Percentiles rank a stretch among this genome's conserved stretches.
Conservation (phyloP, 2,888 invertebrate species). For the Ochropleura plecta region DNA sequence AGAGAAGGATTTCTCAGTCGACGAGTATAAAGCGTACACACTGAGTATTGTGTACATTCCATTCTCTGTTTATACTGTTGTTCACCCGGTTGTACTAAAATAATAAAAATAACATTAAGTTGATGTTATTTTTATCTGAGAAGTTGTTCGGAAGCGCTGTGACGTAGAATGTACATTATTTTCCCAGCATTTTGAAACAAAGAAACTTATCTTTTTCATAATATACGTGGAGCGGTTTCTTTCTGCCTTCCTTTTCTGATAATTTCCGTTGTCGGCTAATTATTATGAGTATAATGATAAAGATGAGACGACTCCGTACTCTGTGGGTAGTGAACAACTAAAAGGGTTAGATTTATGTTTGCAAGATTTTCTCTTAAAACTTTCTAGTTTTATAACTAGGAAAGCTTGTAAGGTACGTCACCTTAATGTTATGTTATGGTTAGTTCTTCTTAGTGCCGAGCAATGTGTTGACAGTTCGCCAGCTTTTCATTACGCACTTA, state of each 20-base stretch:
- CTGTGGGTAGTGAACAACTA: slow-evolving; percentile 6
- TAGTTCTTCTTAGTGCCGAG: neutral
- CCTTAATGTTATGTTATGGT: neutral
- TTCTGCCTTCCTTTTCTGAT: slow-evolving; percentile 36
- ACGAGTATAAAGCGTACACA: slow-evolving; percentile 16
- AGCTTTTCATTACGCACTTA: no score
- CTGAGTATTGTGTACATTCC: neutral
- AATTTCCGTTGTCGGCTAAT: slow-evolving; percentile 51
- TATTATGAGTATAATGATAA: slow-evolving; percentile 56
- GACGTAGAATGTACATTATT: slow-evolving; percentile 47
- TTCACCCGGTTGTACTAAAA: slow-evolving; percentile 32
- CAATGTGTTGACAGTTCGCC: no score
- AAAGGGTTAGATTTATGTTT: slow-evolving; percentile 28
- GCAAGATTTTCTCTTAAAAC: neutral
- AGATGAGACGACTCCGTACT: slow-evolving; percentile 27
- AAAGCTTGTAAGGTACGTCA: neutral
- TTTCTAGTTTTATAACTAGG: slow-evolving; percentile 3
- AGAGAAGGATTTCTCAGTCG: neutral
- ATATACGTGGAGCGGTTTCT: slow-evolving; percentile 36
- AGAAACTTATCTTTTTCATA: slow-evolving; percentile 57
- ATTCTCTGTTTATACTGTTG: slow-evolving; percentile 1
- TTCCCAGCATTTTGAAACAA: slow-evolving; percentile 51
- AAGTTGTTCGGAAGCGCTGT: slow-evolving; percentile 36
- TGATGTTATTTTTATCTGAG: slow-evolving; percentile 44
- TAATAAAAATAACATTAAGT: slow-evolving; percentile 51